A percentile compares a stretch with the other conserved stretches of the same genome.
phyloP scores from a whole-genome alignment of 2,797 vertebrate genomes.

The Melanotaenia trifasciata region DNA sequence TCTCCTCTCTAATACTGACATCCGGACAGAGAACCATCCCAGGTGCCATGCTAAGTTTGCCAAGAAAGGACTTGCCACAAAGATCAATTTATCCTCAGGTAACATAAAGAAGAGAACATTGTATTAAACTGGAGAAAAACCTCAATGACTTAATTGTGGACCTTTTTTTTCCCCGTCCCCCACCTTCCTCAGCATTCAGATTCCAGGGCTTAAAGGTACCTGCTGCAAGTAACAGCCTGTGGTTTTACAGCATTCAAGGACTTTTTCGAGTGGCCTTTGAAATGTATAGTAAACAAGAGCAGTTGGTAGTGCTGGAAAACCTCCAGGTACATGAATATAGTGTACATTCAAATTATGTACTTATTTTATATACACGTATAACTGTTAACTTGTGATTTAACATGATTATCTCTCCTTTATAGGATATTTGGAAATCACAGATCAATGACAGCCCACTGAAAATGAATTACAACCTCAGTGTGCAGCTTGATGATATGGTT shows the following conservation, averaged over 20 bases:
- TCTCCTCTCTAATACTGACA: slow-evolving; percentile 82
- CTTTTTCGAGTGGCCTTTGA: slow-evolving; percentile 88
- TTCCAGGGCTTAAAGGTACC: slow-evolving; percentile 84
- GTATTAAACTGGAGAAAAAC: background rate
- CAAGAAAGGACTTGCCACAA: slow-evolving; percentile 86
- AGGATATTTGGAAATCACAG: slow-evolving; percentile 87
- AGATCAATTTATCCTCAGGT: slow-evolving; percentile 85
- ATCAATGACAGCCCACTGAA: slow-evolving; percentile 79
- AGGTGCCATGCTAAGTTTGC: slow-evolving; percentile 87
- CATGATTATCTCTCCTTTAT: slow-evolving; percentile 11
- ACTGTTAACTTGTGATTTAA: background rate
- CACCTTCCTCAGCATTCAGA: slow-evolving; percentile 76
- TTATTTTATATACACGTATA: background rate
- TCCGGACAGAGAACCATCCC: slow-evolving; percentile 86
- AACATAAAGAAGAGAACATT: background rate
- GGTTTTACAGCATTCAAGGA: slow-evolving; percentile 89
- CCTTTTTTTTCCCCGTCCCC: background rate
- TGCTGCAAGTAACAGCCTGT: slow-evolving; percentile 80
- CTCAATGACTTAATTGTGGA: background rate
- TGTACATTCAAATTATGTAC: background rate
- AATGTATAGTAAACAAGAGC: slow-evolving; percentile 83
- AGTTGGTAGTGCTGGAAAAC: slow-evolving; percentile 84
- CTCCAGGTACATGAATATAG: slow-evolving; percentile 79
- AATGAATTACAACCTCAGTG: slow-evolving; percentile 74
- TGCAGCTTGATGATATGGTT: slow-evolving; percentile 59